Evolutionary conservation across 2,888 invertebrate genomes (phyloP).

Genomic region (Latrodectus hesperus): DNA sequence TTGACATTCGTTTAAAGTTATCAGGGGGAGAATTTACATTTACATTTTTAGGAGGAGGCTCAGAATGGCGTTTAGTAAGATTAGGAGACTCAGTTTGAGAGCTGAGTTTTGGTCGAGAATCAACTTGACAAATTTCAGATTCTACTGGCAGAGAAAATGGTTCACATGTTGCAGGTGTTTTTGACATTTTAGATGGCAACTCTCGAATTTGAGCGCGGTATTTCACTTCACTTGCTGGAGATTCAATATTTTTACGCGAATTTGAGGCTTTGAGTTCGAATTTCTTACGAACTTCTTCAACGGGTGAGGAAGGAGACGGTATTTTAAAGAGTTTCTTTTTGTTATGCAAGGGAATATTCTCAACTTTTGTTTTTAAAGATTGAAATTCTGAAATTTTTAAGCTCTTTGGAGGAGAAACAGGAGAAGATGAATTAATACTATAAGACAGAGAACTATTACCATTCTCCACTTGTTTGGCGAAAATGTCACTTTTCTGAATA

Average conservation of each 20-base stretch:
- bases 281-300: constrained; percentile 66
- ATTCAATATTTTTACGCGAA: constrained; percentile 27
- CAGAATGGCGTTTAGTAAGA: constrained; percentile 44
- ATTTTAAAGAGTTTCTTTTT: constrained; percentile 61
- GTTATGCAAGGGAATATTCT: constrained; percentile 41
- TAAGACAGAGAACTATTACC: constrained; percentile 36
- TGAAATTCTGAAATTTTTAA: constrained; percentile 57
- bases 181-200: constrained; percentile 29
- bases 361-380: constrained; percentile 58
- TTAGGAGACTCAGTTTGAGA: neutral
- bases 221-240: constrained; percentile 28
- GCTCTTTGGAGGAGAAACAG: constrained; percentile 64
- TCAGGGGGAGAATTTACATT: constrained; percentile 17
- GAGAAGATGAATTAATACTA: constrained; percentile 63
- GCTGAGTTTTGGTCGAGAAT: neutral
- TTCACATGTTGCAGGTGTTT: constrained; percentile 29
- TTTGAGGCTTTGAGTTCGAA: constrained; percentile 56
- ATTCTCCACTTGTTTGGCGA: constrained; percentile 11
- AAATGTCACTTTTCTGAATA: neutral
- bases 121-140: neutral
- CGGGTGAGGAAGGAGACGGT: constrained; percentile 64
- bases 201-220: constrained; percentile 11
- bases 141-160: neutral
- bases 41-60: constrained; percentile 40
- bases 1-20: constrained; percentile 40